A percentile compares a stretch with the other conserved stretches of the same genome.
These are phyloP conservation scores for Gobius niger DNA, from an alignment of 2,113 vertebrate genomes.

Conservation along the genomic window DNA sequence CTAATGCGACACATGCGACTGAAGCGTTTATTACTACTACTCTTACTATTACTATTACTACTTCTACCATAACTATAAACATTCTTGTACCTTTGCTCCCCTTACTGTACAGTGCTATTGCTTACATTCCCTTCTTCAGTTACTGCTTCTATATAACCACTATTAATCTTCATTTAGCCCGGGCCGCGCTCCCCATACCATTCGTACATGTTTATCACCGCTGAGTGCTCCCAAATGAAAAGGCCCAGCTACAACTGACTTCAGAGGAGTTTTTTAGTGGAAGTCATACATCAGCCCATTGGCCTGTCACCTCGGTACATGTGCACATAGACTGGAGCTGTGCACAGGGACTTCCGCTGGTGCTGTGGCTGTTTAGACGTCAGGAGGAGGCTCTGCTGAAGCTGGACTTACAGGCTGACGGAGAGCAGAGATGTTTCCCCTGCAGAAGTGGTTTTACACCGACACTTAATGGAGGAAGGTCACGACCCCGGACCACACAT, in stretches of 20 bases:
- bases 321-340: background rate
- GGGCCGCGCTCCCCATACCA: background rate
- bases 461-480: constrained; percentile 6
- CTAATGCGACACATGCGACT: too few relatives aligned
- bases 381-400: constrained; percentile 20
- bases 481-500: background rate
- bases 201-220: constrained; percentile 12
- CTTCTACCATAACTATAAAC: too few relatives aligned
- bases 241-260: background rate
- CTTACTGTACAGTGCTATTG: too few relatives aligned
- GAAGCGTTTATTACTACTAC: too few relatives aligned
- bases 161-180: background rate
- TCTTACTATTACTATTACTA: too few relatives aligned
- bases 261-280: constrained; percentile 28
- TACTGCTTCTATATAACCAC: background rate
- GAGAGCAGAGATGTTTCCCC: constrained; percentile 40
- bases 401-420: constrained; percentile 31
- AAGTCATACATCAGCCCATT: constrained; percentile 25
- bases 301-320: constrained; percentile 8
- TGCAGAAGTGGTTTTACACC: constrained; percentile 31
- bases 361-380: background rate
- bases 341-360: background rate
- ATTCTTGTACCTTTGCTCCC: too few relatives aligned
- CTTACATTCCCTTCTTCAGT: too few relatives aligned
- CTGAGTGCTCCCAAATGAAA: constrained; percentile 15